These are phyloP conservation scores for Lasioglossum malachurum DNA, from an alignment of 2,888 invertebrate genomes.

Conservation along the genomic window DNA sequence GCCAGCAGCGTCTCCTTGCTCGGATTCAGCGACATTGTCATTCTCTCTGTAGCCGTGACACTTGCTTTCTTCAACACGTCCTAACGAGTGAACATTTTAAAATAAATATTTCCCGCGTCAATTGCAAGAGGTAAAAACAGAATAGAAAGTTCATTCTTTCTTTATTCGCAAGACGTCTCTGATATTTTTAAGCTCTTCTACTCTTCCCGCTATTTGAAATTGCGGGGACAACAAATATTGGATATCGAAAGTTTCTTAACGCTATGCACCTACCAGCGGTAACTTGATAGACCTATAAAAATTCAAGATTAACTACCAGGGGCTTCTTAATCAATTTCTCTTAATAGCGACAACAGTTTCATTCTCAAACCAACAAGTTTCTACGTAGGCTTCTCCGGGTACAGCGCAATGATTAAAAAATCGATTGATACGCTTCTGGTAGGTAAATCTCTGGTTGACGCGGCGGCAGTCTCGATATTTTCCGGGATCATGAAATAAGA, in stretches of 20 bases:
- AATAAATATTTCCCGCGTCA: neutral
- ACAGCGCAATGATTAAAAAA: neutral
- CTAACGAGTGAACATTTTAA: constrained; percentile 29
- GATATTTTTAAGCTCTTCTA: neutral
- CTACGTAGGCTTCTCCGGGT: neutral
- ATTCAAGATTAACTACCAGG: neutral
- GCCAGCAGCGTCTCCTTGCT: constrained; percentile 66
- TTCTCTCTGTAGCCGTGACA: constrained; percentile 1
- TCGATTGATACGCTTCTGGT: neutral
- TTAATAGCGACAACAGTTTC: neutral
- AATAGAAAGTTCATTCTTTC: too few species aligned
- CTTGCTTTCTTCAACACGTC: constrained; percentile 63
- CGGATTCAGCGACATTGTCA: constrained; percentile 56
- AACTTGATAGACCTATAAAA: neutral
- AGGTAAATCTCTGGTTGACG: neutral
- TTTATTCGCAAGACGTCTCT: too few species aligned
- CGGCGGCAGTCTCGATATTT: neutral
- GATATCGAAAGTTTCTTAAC: neutral
- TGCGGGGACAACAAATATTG: neutral
- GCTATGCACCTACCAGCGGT: neutral
- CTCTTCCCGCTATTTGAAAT: neutral
- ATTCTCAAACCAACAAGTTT: neutral
- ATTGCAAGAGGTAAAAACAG: too few species aligned
- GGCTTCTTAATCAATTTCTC: constrained; percentile 6
- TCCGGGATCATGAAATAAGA: neutral